Evolutionary conservation across 2,888 invertebrate genomes (phyloP).

Genomic region (Pristionchus arcanus): DNA sequence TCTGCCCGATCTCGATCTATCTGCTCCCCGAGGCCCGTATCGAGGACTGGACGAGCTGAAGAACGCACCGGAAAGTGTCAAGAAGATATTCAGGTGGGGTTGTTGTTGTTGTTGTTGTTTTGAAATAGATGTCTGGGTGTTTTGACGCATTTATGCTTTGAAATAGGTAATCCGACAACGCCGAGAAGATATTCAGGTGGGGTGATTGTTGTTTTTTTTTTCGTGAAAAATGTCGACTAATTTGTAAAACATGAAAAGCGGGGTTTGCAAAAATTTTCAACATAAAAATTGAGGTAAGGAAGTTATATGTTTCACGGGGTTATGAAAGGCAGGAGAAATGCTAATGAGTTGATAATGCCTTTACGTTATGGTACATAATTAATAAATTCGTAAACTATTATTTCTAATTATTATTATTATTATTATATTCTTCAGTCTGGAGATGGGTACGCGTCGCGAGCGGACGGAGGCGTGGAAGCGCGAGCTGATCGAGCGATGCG

Average conservation of each 20-base stretch:
- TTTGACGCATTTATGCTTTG: background rate
- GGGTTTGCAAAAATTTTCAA: too few relatives aligned
- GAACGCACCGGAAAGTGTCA: constrained; percentile 74
- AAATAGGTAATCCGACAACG: background rate
- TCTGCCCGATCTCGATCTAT: constrained; percentile 72
- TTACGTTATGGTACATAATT: too few relatives aligned
- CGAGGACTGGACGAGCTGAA: constrained; percentile 71
- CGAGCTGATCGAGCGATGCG: constrained; percentile 64
- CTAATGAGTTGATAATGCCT: too few relatives aligned
- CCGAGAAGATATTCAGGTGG: too few relatives aligned
- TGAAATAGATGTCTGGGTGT: too few relatives aligned
- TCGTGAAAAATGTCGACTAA: too few relatives aligned
- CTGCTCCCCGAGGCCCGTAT: constrained; percentile 68
- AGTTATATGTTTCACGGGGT: too few relatives aligned
- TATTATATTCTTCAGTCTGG: constrained; percentile 65
- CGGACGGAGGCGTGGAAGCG: constrained; percentile 75
- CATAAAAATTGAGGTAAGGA: too few relatives aligned
- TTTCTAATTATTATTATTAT: background rate
- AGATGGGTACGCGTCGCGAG: constrained; percentile 72
- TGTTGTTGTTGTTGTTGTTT: background rate
- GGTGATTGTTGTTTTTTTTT: too few relatives aligned
- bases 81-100: constrained; percentile 72
- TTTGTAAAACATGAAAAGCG: too few relatives aligned
- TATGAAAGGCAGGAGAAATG: too few relatives aligned
- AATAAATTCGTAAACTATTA: too few relatives aligned